Percentiles rank a stretch among this genome's conserved stretches.
phyloP scores from a whole-genome alignment of 2,888 invertebrate species.

The Eupithecia inturbata region DNA sequence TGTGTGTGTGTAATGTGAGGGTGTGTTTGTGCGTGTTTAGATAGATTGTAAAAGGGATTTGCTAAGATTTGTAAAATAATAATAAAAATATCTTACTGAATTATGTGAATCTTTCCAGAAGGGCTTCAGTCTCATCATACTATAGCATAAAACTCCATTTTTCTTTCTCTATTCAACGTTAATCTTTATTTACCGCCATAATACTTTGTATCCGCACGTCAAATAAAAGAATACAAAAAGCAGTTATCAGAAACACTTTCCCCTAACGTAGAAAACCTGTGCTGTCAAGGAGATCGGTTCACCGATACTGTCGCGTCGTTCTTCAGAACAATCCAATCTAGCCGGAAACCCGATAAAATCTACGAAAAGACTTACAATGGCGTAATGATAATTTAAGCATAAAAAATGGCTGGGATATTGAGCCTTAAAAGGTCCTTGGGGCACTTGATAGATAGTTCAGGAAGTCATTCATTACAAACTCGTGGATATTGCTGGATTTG shows the following conservation, averaged over 20 bases:
- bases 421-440: not conserved
- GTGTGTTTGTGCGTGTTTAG: too few species aligned
- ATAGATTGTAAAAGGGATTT: too few species aligned
- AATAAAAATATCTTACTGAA: too few species aligned
- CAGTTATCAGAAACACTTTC: not conserved
- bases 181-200: not conserved
- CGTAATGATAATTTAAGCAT: conserved; percentile 15
- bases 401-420: not conserved
- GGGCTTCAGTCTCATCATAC: too few species aligned
- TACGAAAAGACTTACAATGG: conserved; percentile 12
- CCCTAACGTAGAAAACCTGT: not conserved
- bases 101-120: too few species aligned
- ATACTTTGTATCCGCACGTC: not conserved
- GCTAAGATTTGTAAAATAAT: too few species aligned
- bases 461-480: not conserved
- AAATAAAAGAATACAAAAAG: not conserved
- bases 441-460: not conserved
- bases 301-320: conserved; percentile 5
- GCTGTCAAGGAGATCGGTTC: conserved; percentile 11
- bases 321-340: conserved; percentile 12
- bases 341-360: conserved; percentile 9
- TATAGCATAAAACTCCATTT: not conserved
- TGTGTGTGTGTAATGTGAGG: too few species aligned
- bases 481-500: not conserved
- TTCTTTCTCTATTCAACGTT: not conserved